Conservation (phyloP, 2,888 invertebrate species). For the Abrostola triplasia region DNA sequence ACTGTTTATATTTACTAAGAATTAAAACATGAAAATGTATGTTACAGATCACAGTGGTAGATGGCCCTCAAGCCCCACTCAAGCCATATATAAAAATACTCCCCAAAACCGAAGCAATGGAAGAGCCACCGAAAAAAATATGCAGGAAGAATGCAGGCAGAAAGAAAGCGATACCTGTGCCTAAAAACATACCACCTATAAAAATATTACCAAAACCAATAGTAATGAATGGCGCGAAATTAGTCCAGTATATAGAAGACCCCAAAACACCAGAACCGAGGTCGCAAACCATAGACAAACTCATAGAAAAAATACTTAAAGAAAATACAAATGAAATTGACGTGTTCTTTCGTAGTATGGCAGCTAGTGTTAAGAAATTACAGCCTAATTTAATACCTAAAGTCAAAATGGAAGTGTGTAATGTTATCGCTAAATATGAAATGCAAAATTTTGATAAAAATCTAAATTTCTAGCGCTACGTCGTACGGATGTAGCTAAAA, state of each 20-base stretch:
- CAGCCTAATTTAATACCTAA: constrained; percentile 85
- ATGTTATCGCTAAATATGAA: constrained; percentile 85
- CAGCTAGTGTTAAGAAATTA: constrained; percentile 84
- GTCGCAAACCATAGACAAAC: constrained; percentile 79
- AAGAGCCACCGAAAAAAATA: constrained; percentile 74
- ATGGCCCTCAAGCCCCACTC: constrained; percentile 67
- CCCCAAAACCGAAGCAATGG: constrained; percentile 58
- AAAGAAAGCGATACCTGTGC: constrained; percentile 73
- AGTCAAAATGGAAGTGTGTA: constrained; percentile 86
- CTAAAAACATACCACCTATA: constrained; percentile 75
- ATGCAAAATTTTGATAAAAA: constrained; percentile 84
- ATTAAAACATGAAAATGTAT: neutral
- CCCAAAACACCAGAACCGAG: constrained; percentile 72
- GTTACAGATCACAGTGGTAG: constrained; percentile 82
- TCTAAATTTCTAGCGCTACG: constrained; percentile 39
- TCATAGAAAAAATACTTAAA: constrained; percentile 82
- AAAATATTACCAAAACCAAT: constrained; percentile 84
- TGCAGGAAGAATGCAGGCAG: constrained; percentile 72
- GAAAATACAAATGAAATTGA: constrained; percentile 85
- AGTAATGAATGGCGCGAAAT: constrained; percentile 74
- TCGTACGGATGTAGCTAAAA: constrained; percentile 1
- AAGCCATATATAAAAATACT: constrained; percentile 69
- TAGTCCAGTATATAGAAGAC: constrained; percentile 78
- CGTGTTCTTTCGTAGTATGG: constrained; percentile 85
- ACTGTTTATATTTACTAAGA: neutral